Evolutionary conservation across 2,888 invertebrate species (phyloP), one percentile per base, ranked within the genome.

Genomic region (Tiphia femorata): DNA sequence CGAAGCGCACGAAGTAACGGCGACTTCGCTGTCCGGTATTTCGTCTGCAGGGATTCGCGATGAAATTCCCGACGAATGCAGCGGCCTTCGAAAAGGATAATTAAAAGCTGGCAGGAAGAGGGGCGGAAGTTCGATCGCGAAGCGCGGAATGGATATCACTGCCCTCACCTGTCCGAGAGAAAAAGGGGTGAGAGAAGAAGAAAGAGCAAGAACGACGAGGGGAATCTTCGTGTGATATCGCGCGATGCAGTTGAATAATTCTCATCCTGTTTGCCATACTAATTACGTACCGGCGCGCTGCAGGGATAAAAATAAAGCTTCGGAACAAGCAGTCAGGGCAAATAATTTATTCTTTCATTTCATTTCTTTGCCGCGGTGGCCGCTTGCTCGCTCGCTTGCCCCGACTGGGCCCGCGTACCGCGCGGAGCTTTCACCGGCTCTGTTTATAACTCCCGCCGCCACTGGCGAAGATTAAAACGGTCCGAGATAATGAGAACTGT

Each of bases 341-440:
- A 73, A 76, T 76, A 73, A 75, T 77, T 75, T 72, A 76, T 76
- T 73, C 67, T 72, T 75, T 72, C 69, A 71, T 74, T 74, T 67
- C 73, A 70, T 72, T 70, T 67, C 67, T 67, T 62, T 57, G 61
- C 49, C 33, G 44, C 19, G 37, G 17, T n/a, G n/a, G n/a, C n/a
- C 10, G 4, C 4, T 40, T 2, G 17, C 21, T 40, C 21, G 10
- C 4, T 21, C 40, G 10, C n/a, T 21, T 20, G 12, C 21, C 20
- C 1, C 6, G 25, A 8, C 8, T 25, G 25, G 25, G 8, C 56
- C 53, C 55, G 62, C 58, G 55, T 52, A 57, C 48, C 37, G 43
- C 57, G 49, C 46, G n/a, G n/a, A n/a, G n/a, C 46, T 57, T 12
- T 48, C 60, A 50, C 54, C 52, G 46, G 53, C 54, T 57, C 64